Conservation (phyloP, 2,888 invertebrate species). For the Caenorhabditis sp. region DNA sequence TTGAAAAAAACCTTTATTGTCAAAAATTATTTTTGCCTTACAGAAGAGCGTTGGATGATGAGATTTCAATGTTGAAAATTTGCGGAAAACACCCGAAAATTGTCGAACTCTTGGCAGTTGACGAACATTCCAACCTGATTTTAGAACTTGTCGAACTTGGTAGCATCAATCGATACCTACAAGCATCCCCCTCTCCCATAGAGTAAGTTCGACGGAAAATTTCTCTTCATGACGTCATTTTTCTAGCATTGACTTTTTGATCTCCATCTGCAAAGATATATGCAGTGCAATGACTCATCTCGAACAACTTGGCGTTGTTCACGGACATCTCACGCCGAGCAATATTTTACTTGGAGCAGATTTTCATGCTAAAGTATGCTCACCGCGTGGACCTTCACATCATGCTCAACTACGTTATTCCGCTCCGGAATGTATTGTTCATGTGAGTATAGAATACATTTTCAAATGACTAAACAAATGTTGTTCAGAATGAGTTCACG, state of each 20-base stretch:
- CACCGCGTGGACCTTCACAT: conserved; percentile 59
- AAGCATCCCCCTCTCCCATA: conserved; percentile 30
- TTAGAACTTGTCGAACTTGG: conserved; percentile 49
- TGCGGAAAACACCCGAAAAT: conserved; percentile 51
- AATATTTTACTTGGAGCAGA: conserved; percentile 51
- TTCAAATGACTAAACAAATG: neutral
- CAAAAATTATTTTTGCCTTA: conserved; percentile 3
- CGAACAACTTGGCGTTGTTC: conserved; percentile 56
- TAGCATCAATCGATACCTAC: conserved; percentile 42
- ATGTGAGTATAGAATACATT: conserved; percentile 30
- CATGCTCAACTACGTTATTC: conserved; percentile 65
- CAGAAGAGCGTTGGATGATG: conserved; percentile 55
- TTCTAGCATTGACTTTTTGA: conserved; percentile 31
- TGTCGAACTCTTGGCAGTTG: conserved; percentile 40
- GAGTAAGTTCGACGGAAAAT: conserved; percentile 16
- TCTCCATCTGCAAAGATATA: conserved; percentile 50
- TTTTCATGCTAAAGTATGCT: conserved; percentile 46
- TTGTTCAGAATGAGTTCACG: conserved; percentile 83
- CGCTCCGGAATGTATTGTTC: conserved; percentile 63
- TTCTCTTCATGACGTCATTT: neutral
- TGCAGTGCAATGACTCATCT: conserved; percentile 54
- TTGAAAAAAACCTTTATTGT: neutral
- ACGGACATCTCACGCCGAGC: conserved; percentile 61
- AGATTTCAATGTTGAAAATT: conserved; percentile 45
- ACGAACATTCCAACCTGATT: conserved; percentile 50